Percentiles rank a stretch among this genome's conserved stretches.
Evolutionary conservation across 2,797 vertebrate species (phyloP).

Genomic region (Helarctos malayanus): DNA sequence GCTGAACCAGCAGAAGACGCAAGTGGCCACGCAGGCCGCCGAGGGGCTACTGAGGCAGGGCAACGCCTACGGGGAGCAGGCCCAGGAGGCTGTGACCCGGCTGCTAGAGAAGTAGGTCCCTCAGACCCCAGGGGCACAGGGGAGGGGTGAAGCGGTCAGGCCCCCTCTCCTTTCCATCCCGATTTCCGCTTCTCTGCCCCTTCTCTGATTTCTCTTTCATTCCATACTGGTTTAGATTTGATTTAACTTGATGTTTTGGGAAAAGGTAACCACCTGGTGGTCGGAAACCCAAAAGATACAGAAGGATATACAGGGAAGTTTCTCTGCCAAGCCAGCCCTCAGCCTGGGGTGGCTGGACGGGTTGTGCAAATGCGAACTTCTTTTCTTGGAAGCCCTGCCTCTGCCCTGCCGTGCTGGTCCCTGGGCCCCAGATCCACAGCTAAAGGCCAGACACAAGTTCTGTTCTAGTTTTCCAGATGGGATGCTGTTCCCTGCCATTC

Average conservation of each 20-base stretch:
- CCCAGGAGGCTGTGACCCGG: conserved; percentile 91
- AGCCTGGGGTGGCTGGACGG: neutral
- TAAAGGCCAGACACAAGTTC: neutral
- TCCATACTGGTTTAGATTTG: neutral
- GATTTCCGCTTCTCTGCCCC: neutral
- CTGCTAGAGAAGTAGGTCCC: conserved; percentile 92
- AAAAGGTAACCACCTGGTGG: neutral
- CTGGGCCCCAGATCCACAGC: neutral
- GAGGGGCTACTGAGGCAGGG: conserved; percentile 94
- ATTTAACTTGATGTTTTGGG: neutral
- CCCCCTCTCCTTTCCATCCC: neutral
- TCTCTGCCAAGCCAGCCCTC: neutral
- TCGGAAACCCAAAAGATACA: neutral
- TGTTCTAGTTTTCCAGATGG: neutral
- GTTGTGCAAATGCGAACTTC: neutral
- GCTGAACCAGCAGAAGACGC: conserved; percentile 94
- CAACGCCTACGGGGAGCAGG: conserved; percentile 93
- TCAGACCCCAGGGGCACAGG: neutral
- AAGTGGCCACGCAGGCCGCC: conserved; percentile 93
- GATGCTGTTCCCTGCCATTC: neutral
- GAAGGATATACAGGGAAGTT: neutral
- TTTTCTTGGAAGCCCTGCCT: neutral
- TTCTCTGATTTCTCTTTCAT: conserved; percentile 7
- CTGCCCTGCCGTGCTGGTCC: neutral
- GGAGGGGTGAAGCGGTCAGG: neutral